Conservation (phyloP, 2,797 vertebrate genomes). For the Sarcophilus harrisii region DNA sequence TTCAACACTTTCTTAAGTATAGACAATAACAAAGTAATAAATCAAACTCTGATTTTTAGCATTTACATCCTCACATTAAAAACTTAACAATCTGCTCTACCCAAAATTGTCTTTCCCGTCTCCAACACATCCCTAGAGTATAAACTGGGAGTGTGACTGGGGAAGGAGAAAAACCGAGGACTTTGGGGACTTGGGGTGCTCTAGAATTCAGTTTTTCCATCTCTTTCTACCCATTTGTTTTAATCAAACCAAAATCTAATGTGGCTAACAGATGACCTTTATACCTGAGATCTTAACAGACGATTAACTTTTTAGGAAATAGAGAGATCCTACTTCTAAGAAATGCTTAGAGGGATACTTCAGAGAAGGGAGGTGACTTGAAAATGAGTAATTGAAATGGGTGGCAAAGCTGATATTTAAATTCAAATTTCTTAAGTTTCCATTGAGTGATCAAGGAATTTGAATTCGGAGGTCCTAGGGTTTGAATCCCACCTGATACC, state of each 20-base stretch:
- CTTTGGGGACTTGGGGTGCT: background rate
- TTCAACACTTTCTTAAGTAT: background rate
- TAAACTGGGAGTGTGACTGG: background rate
- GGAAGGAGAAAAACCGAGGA: background rate
- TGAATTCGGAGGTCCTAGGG: background rate
- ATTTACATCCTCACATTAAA: background rate
- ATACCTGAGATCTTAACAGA: background rate
- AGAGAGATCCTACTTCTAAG: background rate
- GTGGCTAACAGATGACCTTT: background rate
- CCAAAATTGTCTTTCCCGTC: background rate
- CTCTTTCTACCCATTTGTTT: background rate
- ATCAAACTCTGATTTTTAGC: background rate
- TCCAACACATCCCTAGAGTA: background rate
- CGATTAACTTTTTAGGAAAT: background rate
- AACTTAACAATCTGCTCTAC: background rate
- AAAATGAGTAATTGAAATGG: background rate
- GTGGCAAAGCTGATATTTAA: background rate
- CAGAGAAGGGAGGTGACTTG: background rate
- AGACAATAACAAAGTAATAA: background rate
- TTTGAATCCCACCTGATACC: background rate
- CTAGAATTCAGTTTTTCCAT: background rate
- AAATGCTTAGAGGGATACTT: background rate
- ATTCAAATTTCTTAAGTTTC: background rate
- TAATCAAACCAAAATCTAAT: background rate
- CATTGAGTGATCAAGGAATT: background rate